Evolutionary conservation across 2,888 invertebrate genomes (phyloP), one percentile per base, ranked within the genome.

Genomic region (Gandaritis pyraliata): DNA sequence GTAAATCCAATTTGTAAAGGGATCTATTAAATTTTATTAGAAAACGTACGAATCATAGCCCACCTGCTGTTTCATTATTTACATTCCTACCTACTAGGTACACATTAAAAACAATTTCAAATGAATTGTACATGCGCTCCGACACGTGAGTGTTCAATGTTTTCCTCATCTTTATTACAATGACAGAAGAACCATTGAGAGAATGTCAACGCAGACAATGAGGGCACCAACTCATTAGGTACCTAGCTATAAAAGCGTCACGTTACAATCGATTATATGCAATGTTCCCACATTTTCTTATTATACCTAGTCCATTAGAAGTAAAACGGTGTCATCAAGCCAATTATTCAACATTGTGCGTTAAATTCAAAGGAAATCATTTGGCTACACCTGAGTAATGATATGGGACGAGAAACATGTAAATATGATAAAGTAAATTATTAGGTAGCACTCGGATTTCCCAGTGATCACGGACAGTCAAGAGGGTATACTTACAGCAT

Each of bases 231-330:
- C 72, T 72, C 69, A 72, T 71, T 64, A 23, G 23, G 23, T 23
- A 23, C 6, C 23, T 23, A 58, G 58, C 58, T 58, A 55, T 61
- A 59, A 61, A 60, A 65, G 57, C 62, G 66, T 64, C 73, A 75
- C 70, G 70, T 71, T 70, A 73, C 71, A 71, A 72, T 73, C 67
- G 65, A 71, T 74, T 72, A 63, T 55, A 66, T 68, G 59, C 72
- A 67, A 63, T 70, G 68, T 78, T 79, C 79, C 72, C 74, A 77
- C 74, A 75, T 76, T 71, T 65, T 65, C 69, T 70, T 72, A 77
- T 78, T 73, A 75, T 62, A n/a, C n/a, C n/a, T n/a, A 66, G 52
- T 50, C 63, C 71, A 72, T 70, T 74, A 68, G 61, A 53, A 66
- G 65, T 63, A 66, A 69, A 72, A 71, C 70, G 62, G 59, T 75